Evolutionary conservation across 2,888 invertebrate species (phyloP), one percentile per base, ranked within the genome.

Genomic region (Athrips mouffetella): DNA sequence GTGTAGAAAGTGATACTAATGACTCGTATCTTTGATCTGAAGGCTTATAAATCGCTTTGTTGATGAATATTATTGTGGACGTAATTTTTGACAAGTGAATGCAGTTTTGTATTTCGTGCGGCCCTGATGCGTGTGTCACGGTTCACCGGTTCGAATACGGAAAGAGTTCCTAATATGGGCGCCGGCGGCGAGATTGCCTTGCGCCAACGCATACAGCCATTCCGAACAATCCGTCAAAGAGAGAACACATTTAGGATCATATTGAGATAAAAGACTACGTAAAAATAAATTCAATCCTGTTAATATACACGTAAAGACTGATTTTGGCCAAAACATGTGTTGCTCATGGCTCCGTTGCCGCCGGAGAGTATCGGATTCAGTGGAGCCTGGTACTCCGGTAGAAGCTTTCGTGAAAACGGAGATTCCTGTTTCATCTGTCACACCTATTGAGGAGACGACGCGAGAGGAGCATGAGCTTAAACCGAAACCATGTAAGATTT

Each of bases 61-160:
- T 52, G 55, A 50, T 51, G 51, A 53, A 49, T 33, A 21, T 40
- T 20, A 10, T 45, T 33, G 18, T 20, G 20, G 44, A 31, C 10
- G 21, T 21, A 31, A 13, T 13, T 44, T 35, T 25, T 10, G 41
- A 15, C 6, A 4, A 16, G 31, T 45, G 42, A 57, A 57, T 63
- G 61, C 63, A 65, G 63, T 61, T 59, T 55, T 60, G 59, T 54
- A n/a, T n/a, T n/a, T n/a, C n/a, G 49, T 59, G 47, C 58, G 59
- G 55, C 62, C 60, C 47, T 57, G 59, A 55, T 65, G 70, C 67
- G 64, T 76, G 79, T 76, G 86, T 84, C 81, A 82, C 74, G 83
- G 87, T 85, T 87, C 86, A 85, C 80, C 82, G 86, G 86, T 85
- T 85, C 84, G 83, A 82, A 65, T 78, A 69, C 79, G 78, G 78